Percentiles rank a stretch among this genome's conserved stretches.
Conservation (phyloP, 2,113 vertebrate genomes). For the Hoplias malabaricus region DNA sequence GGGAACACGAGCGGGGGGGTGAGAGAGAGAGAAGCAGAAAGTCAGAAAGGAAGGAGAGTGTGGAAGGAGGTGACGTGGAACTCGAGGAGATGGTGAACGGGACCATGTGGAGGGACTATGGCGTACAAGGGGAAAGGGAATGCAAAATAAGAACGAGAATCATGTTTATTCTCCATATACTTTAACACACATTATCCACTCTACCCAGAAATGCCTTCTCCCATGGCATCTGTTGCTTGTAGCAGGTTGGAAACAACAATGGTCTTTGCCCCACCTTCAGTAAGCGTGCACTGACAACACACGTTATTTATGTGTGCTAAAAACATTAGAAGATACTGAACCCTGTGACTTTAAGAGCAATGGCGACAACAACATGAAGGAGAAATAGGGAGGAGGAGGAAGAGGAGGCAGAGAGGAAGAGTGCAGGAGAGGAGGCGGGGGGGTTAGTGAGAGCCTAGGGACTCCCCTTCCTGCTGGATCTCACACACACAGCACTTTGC, state of each 20-base stretch:
- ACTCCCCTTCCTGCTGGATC: conserved; percentile 75
- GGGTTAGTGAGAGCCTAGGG: conserved; percentile 59
- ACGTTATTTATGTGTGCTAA: background rate
- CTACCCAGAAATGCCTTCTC: background rate
- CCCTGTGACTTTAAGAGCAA: conserved; percentile 7
- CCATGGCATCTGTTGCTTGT: background rate
- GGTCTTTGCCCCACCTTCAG: background rate
- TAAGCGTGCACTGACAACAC: background rate
- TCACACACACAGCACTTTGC: conserved; percentile 75
- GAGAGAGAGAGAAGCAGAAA: conserved; percentile 32
- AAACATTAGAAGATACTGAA: conserved; percentile 2
- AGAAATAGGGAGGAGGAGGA: conserved; percentile 36
- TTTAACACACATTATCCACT: background rate
- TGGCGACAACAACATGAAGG: conserved; percentile 29
- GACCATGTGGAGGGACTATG: conserved; percentile 15
- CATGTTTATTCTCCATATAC: background rate
- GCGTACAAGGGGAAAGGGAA: background rate
- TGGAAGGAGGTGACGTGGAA: conserved; percentile 39
- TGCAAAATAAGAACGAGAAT: too few species aligned
- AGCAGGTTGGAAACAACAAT: background rate
- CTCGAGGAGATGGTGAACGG: conserved; percentile 38
- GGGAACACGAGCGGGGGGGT: conserved; percentile 10
- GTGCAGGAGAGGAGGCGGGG: background rate
- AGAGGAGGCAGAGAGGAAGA: conserved; percentile 38
- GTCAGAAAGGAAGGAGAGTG: conserved; percentile 31